A percentile compares a stretch with the other conserved stretches of the same genome.
Evolutionary conservation across 1,140 invertebrate species (phyloP).

Genomic region (Achroia grisella): DNA sequence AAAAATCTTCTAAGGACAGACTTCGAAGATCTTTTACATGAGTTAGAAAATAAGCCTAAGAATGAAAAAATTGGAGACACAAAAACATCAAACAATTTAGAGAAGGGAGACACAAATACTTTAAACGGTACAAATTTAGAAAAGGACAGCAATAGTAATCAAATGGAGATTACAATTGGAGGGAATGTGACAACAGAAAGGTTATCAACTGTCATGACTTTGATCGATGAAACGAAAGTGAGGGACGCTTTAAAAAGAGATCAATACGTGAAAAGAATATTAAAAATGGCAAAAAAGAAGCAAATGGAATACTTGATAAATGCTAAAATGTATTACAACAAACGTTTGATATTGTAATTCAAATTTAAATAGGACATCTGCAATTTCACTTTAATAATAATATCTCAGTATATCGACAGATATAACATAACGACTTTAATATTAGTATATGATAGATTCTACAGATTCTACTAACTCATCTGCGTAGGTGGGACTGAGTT

Average conservation of each 20-base stretch:
- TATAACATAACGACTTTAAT: too few species aligned
- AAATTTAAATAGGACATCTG: too few species aligned
- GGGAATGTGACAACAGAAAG: constrained; percentile 4
- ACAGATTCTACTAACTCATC: too few species aligned
- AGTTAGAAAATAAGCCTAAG: constrained; percentile 10
- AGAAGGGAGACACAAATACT: too few species aligned
- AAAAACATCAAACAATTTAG: neutral
- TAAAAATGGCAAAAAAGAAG: constrained; percentile 31
- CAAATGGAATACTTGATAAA: constrained; percentile 15
- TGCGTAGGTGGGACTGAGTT: too few species aligned
- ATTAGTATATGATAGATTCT: too few species aligned
- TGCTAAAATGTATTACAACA: constrained; percentile 4
- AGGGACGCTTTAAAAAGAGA: constrained; percentile 28
- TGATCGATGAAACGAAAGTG: constrained; percentile 31
- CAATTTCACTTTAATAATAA: too few species aligned
- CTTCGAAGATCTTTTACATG: constrained; percentile 22
- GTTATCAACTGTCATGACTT: constrained; percentile 13
- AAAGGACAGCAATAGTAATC: neutral
- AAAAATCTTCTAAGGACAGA: constrained; percentile 8
- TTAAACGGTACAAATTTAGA: too few species aligned
- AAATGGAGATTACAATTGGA: neutral
- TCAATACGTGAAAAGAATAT: constrained; percentile 33
- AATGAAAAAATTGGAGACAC: neutral
- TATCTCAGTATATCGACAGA: too few species aligned
- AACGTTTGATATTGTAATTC: too few species aligned